phyloP scores from a whole-genome alignment of 2,888 invertebrate species.

The Mechanitis messenoides region DNA sequence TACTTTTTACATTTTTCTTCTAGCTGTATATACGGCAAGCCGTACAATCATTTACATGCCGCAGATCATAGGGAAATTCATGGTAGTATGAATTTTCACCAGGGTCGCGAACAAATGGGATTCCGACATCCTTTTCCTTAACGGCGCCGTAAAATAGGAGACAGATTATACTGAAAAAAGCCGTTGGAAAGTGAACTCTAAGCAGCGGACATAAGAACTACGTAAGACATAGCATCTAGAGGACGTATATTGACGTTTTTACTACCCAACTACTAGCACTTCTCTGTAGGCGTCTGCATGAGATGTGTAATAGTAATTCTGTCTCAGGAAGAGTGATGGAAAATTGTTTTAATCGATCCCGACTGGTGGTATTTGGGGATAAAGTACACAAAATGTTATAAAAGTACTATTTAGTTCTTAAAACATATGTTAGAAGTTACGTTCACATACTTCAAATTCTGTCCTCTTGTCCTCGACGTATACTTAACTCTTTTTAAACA shows the following conservation, averaged over 20 bases:
- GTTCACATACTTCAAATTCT: too few species aligned
- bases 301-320: conserved; percentile 3
- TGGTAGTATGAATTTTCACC: conserved; percentile 1
- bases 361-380: not conserved
- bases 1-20: not conserved
- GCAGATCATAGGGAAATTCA: conserved; percentile 2
- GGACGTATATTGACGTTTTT: conserved; percentile 6
- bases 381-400: not conserved
- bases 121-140: conserved; percentile 12
- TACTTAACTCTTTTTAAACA: too few species aligned
- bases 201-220: not conserved
- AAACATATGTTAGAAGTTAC: not conserved
- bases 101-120: conserved; percentile 9
- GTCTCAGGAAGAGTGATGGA: not conserved
- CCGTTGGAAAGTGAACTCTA: not conserved
- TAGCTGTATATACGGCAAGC: not conserved
- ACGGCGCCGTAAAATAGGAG: conserved; percentile 14
- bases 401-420: not conserved
- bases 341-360: conserved; percentile 1
- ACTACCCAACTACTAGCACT: conserved; percentile 1
- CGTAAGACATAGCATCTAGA: not conserved
- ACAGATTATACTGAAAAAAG: conserved; percentile 11
- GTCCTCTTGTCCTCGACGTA: too few species aligned
- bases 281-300: not conserved
- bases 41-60: conserved; percentile 5